Evolutionary conservation across 2,113 vertebrate species (phyloP).

Genomic region (Rutilus rutilus): DNA sequence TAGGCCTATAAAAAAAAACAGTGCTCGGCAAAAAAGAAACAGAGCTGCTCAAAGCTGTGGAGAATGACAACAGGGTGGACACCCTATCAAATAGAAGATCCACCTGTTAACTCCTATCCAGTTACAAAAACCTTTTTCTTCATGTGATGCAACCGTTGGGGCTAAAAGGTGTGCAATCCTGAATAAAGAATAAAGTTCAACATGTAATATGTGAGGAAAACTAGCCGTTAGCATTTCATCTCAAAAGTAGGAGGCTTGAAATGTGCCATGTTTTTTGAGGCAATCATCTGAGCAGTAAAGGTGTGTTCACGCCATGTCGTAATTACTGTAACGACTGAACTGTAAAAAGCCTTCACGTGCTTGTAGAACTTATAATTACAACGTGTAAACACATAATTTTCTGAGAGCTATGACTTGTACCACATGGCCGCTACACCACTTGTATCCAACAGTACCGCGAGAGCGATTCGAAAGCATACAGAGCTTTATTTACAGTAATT

Average conservation of each 20-base stretch:
- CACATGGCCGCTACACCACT: too few relatives aligned
- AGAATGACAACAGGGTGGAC: not conserved
- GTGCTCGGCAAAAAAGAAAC: conserved; percentile 27
- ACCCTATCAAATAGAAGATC: not conserved
- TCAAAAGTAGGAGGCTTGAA: not conserved
- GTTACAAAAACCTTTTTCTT: not conserved
- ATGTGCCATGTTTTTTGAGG: not conserved
- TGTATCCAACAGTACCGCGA: too few relatives aligned
- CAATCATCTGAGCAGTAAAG: not conserved
- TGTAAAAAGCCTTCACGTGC: too few relatives aligned
- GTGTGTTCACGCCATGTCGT: too few relatives aligned
- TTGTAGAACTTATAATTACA: too few relatives aligned
- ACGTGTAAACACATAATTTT: too few relatives aligned
- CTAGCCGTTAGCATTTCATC: not conserved
- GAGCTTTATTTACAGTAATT: too few relatives aligned
- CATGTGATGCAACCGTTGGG: not conserved
- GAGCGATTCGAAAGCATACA: too few relatives aligned
- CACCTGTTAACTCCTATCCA: not conserved
- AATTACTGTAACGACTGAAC: too few relatives aligned
- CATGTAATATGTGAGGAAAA: not conserved
- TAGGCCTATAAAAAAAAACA: conserved; percentile 60
- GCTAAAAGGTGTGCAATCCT: not conserved
- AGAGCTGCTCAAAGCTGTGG: conserved; percentile 25
- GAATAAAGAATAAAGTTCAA: not conserved
- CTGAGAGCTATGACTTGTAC: too few relatives aligned